phyloP scores from a whole-genome alignment of 2,797 vertebrate genomes.

The Macrochelys suwanniensis region DNA sequence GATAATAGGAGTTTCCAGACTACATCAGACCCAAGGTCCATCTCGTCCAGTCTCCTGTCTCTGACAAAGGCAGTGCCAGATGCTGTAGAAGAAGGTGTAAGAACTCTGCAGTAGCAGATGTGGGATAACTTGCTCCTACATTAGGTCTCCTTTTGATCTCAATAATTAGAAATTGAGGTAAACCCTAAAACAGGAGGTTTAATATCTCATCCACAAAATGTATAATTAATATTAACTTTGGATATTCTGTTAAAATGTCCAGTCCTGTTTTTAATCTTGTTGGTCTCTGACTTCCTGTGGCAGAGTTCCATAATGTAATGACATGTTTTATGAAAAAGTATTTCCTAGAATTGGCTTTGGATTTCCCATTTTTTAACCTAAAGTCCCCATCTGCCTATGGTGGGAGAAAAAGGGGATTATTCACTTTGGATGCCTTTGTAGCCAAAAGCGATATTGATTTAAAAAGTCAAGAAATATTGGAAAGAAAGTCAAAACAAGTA shows the following conservation, averaged over 20 bases:
- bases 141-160: not conserved
- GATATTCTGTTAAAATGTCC: conserved; percentile 20
- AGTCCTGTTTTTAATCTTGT: not conserved
- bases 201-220: conserved; percentile 8
- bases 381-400: not conserved
- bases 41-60: not conserved
- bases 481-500: not conserved
- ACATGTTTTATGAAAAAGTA: not conserved
- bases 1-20: not conserved
- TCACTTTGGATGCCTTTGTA: not conserved
- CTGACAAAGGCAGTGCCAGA: rapidly evolving
- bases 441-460: not conserved
- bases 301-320: not conserved
- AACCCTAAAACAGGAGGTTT: not conserved
- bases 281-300: not conserved
- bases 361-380: not conserved
- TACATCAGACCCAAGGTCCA: not conserved
- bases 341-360: not conserved
- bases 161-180: not conserved
- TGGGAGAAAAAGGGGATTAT: not conserved
- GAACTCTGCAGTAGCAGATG: not conserved
- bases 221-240: conserved; percentile 49
- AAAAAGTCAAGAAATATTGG: not conserved
- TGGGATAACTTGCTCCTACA: not conserved
- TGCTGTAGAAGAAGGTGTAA: no score